A percentile compares a stretch with the other conserved stretches of the same genome.
These are phyloP conservation scores for Diarsia brunnea DNA, from an alignment of 2,888 invertebrate genomes.

Conservation along the genomic window DNA sequence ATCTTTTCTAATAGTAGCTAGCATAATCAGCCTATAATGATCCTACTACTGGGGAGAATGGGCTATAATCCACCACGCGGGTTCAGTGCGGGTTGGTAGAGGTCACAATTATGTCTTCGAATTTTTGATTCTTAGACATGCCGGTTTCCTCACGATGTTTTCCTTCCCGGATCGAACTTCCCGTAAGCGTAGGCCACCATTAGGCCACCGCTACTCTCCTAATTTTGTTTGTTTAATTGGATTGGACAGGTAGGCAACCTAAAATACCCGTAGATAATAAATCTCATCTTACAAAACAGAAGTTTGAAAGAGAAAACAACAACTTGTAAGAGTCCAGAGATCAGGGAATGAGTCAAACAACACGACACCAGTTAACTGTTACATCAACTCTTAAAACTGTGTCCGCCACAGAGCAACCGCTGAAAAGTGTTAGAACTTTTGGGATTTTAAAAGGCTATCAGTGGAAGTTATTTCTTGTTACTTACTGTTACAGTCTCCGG, in stretches of 20 bases:
- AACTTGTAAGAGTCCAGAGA: slow-evolving; percentile 1
- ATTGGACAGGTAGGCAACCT: background rate
- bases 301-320: background rate
- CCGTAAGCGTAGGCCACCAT: too few species aligned
- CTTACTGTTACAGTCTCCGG: background rate
- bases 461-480: background rate
- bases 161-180: too few species aligned
- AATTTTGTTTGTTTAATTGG: background rate
- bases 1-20: background rate
- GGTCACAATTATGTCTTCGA: too few species aligned
- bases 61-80: too few species aligned
- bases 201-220: too few species aligned
- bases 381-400: slow-evolving; percentile 10
- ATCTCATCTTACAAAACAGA: background rate
- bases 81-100: too few species aligned
- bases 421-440: slow-evolving; percentile 9
- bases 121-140: too few species aligned
- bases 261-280: background rate
- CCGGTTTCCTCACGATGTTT: too few species aligned
- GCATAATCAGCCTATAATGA: background rate
- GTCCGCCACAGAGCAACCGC: background rate
- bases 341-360: slow-evolving; percentile 2
- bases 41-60: too few species aligned
- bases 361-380: slow-evolving; percentile 7
- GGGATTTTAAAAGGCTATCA: background rate